Conservation (phyloP, 1,140 invertebrate genomes). For the Drosophila pachea region DNA sequence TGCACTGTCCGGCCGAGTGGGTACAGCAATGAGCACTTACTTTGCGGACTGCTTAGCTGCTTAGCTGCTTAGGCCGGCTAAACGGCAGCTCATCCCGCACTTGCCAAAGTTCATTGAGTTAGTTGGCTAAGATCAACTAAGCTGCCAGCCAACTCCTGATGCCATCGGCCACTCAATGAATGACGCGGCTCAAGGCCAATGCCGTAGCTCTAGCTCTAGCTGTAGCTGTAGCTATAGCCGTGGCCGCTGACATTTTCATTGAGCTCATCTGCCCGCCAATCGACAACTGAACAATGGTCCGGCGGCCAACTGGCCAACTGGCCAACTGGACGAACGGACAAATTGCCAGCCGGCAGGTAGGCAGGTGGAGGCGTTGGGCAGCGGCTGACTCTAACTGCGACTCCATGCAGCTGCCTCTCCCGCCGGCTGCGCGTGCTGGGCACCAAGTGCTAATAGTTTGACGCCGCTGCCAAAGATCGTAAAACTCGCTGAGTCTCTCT, state of each 20-base stretch:
- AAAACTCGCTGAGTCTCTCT: conserved; percentile 14
- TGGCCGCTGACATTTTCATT: too few relatives aligned
- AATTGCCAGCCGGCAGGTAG: conserved; percentile 7
- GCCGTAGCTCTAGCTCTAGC: too few relatives aligned
- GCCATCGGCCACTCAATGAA: too few relatives aligned
- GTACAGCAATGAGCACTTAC: conserved; percentile 16
- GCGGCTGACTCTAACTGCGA: not conserved
- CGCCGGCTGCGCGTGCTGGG: conserved; percentile 27
- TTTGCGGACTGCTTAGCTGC: conserved; percentile 9
- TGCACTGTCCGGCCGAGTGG: conserved; percentile 8
- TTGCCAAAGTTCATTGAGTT: conserved; percentile 46
- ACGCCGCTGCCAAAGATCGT: conserved; percentile 33
- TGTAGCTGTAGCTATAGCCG: too few relatives aligned
- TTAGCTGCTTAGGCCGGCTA: conserved; percentile 8
- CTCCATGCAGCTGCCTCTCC: conserved; percentile 28
- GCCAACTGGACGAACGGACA: not conserved
- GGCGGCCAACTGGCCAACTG: not conserved
- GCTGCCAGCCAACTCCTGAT: conserved; percentile 3
- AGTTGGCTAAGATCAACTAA: conserved; percentile 31
- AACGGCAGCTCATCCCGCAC: conserved; percentile 25
- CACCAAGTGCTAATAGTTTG: conserved; percentile 53
- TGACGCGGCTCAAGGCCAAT: not conserved
- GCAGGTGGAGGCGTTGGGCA: conserved; percentile 22
- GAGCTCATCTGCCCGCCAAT: not conserved
- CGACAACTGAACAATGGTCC: too few relatives aligned